Evolutionary conservation across 2,888 invertebrate species (phyloP).

Genomic region (Caenorhabditis sp.): DNA sequence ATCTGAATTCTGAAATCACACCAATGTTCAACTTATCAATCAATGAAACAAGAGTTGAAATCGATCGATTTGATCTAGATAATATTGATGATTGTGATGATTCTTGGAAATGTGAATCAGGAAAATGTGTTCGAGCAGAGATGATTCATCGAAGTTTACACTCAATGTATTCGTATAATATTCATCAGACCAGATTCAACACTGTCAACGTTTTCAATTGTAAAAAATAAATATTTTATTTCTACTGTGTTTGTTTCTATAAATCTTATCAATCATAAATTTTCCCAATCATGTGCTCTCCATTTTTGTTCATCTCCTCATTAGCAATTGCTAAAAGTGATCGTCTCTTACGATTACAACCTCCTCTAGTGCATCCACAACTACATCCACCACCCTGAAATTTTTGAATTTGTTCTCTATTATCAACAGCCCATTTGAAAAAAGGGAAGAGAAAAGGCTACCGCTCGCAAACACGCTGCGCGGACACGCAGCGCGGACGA

Average conservation of each 20-base stretch:
- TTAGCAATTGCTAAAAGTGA: slow-evolving; percentile 49
- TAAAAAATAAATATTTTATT: not conserved
- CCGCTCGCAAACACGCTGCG: no score
- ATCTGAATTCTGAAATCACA: not conserved
- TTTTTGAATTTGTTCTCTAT: not conserved
- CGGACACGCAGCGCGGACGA: no score
- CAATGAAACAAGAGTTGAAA: not conserved
- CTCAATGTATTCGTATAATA: slow-evolving; percentile 29
- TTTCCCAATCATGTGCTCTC: slow-evolving; percentile 27
- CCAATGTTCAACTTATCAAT: not conserved
- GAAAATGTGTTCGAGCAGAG: slow-evolving; percentile 18
- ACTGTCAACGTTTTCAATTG: slow-evolving; percentile 22
- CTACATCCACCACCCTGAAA: slow-evolving; percentile 56
- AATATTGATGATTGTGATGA: not conserved
- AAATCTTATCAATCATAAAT: no score
- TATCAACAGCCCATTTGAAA: no score
- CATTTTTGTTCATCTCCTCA: slow-evolving; percentile 45
- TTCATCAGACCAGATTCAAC: slow-evolving; percentile 27
- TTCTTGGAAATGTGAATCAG: slow-evolving; percentile 19
- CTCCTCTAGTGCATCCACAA: slow-evolving; percentile 59
- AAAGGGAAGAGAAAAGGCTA: no score
- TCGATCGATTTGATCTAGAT: no score
- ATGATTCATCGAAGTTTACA: slow-evolving; percentile 24
- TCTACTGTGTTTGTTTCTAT: no score
- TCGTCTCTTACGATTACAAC: slow-evolving; percentile 54